Base-by-base conservation (phyloP, 92 coral and sea anemone species). In the Zoanthus sociatus region DNA sequence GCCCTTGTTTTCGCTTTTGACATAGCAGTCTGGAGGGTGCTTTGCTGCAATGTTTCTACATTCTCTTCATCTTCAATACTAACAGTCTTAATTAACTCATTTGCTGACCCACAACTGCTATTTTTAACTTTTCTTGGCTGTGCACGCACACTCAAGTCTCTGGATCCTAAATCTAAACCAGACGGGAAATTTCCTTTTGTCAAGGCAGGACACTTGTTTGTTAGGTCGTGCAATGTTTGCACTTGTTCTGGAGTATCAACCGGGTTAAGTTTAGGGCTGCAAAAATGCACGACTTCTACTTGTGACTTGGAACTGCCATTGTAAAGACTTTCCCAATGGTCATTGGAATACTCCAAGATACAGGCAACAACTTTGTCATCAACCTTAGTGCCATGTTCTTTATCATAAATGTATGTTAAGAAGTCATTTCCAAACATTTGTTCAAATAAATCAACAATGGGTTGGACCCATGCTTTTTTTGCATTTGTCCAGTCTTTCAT, bases 361-460 rank as follows among this genome's bases (percentile, higher is more conserved):
- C 58, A 50, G 17, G 85, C 56, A 13, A 78, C 9, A 45, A n/a
- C 70, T 46, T 31, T 17, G 33, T 78, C 90, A 14, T 64, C 61
- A 5, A 78, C 50, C 5, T 54, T 73, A 46, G 83, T 82, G 32
- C 91, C 83, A 32, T 88, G 73, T 37, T 81, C 91, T 61, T 88
- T 88, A 37, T 82, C 83, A 47, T 61, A 60, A 0, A 16, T 10
- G 37, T 81, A 88, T 7, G 31, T 1, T 16, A 88, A 58, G n/a
- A 88, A 88, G 71, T 88, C 90, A 46, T 8, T 45, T 17, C 90
- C 87, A 88, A 88, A 79, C 67, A 88, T 72, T 14, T 88, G 83
- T 5, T 79, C 9, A 21, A 88, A 88, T 9, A 88, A 37, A 45
- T 60, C 51, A 72, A 6, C 16, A 31, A 88, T 66, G 32, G 26